A percentile compares a stretch with the other conserved stretches of the same genome.
phyloP scores from a whole-genome alignment of 2,113 vertebrate genomes.

The Atractosteus spatula region DNA sequence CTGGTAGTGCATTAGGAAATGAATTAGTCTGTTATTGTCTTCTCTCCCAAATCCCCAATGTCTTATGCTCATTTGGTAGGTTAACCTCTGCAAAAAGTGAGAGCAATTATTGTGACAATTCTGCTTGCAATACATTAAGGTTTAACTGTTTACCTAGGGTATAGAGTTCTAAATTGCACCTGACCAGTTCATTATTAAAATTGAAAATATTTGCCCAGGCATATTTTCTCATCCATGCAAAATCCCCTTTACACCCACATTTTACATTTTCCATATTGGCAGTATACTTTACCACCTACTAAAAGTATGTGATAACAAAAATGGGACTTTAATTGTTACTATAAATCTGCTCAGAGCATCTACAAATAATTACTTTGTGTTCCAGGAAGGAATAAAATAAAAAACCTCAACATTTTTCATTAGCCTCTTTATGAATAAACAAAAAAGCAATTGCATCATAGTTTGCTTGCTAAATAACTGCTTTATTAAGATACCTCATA shows the following conservation, averaged over 20 bases:
- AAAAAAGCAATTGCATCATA: slow-evolving; percentile 16
- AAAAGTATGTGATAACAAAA: slow-evolving; percentile 17
- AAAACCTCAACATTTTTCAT: slow-evolving; percentile 34
- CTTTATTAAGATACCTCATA: background rate
- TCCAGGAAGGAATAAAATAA: slow-evolving; percentile 20
- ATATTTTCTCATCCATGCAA: background rate
- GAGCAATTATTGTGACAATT: background rate
- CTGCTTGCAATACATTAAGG: background rate
- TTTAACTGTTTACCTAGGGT: background rate
- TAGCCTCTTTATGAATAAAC: slow-evolving; percentile 27
- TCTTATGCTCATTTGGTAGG: background rate
- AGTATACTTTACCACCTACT: slow-evolving; percentile 15
- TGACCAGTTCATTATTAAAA: background rate
- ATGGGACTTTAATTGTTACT: slow-evolving; percentile 33
- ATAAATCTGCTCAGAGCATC: slow-evolving; percentile 30
- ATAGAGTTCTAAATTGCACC: background rate
- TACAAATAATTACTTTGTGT: slow-evolving; percentile 38
- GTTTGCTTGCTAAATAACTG: slow-evolving; percentile 6
- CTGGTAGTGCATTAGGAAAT: background rate
- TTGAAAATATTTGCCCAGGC: background rate
- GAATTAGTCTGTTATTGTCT: background rate
- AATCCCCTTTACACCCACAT: background rate
- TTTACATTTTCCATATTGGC: background rate
- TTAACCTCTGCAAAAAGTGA: background rate
- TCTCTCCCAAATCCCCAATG: background rate